Conservation (phyloP, 1,140 invertebrate species). For the Acromyrmex charruanus region DNA sequence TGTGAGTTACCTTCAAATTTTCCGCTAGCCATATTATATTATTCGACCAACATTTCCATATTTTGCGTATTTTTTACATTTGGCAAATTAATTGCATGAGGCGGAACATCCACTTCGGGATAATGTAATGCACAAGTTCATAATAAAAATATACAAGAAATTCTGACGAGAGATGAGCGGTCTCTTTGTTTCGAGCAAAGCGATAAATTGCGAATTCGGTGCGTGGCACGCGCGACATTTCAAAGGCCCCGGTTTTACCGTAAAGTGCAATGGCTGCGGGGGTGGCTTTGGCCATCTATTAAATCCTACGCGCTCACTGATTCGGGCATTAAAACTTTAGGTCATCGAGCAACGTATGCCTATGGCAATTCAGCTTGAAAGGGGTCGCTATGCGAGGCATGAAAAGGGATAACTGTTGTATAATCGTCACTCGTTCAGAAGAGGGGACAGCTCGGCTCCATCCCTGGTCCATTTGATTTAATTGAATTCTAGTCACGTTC, state of each 20-base stretch:
- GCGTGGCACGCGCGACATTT: slow-evolving; percentile 65
- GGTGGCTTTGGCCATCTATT: slow-evolving; percentile 66
- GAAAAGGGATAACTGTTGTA: slow-evolving; percentile 61
- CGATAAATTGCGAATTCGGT: slow-evolving; percentile 68
- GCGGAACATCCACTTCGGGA: neutral
- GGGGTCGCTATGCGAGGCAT: slow-evolving; percentile 50
- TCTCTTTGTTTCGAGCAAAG: slow-evolving; percentile 58
- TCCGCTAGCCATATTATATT: neutral
- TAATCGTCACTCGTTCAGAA: slow-evolving; percentile 51
- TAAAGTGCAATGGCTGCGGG: slow-evolving; percentile 66
- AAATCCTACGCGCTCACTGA: slow-evolving; percentile 71
- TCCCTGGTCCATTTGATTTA: slow-evolving; percentile 58
- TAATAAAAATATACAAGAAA: slow-evolving; percentile 51
- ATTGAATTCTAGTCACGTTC: slow-evolving; percentile 63
- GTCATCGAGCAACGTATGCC: slow-evolving; percentile 61
- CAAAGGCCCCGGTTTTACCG: slow-evolving; percentile 57
- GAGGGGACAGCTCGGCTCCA: slow-evolving; percentile 13
- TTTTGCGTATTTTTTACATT: neutral
- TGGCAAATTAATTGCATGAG: slow-evolving; percentile 32
- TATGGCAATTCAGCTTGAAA: slow-evolving; percentile 37
- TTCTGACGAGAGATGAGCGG: slow-evolving; percentile 1
- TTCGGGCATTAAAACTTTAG: slow-evolving; percentile 75
- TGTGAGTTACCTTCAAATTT: neutral
- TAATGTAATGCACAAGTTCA: slow-evolving; percentile 31
- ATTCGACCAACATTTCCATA: neutral